Conservation (phyloP, 2,113 vertebrate species). For the Pipra filicauda region DNA sequence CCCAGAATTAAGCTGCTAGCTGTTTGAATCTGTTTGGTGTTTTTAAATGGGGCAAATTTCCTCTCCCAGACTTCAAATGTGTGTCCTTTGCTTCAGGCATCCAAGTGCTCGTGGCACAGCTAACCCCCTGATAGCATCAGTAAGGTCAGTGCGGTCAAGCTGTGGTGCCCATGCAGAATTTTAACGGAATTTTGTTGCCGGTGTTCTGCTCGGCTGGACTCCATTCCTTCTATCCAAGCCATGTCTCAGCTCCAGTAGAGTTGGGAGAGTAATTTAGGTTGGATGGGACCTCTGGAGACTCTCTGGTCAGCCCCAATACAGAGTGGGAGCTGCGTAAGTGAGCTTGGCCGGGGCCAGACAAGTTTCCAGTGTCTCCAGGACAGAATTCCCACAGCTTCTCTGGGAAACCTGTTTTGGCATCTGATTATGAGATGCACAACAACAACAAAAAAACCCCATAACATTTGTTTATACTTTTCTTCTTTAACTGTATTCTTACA, state of each 20-base stretch:
- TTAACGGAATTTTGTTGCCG: background rate
- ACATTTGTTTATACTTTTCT: background rate
- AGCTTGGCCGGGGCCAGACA: background rate
- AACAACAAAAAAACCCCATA: background rate
- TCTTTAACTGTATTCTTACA: background rate
- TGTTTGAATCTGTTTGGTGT: background rate
- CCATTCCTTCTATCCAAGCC: background rate
- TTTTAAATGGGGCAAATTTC: background rate
- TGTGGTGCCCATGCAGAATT: background rate
- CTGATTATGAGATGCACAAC: background rate
- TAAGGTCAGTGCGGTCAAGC: background rate
- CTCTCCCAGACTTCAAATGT: background rate
- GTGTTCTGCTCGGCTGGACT: background rate
- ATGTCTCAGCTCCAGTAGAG: background rate
- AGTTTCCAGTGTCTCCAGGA: background rate
- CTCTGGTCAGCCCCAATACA: background rate
- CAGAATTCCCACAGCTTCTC: background rate
- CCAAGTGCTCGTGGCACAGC: background rate
- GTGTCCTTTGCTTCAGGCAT: background rate
- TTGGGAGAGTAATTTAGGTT: background rate
- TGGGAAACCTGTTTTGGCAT: background rate
- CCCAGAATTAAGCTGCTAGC: background rate
- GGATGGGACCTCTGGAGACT: background rate
- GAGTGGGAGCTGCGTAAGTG: accelerated
- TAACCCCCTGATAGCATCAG: background rate